A percentile compares a stretch with the other conserved stretches of the same genome.
phyloP scores from a whole-genome alignment of 2,797 vertebrate species.

The Mus spretus region DNA sequence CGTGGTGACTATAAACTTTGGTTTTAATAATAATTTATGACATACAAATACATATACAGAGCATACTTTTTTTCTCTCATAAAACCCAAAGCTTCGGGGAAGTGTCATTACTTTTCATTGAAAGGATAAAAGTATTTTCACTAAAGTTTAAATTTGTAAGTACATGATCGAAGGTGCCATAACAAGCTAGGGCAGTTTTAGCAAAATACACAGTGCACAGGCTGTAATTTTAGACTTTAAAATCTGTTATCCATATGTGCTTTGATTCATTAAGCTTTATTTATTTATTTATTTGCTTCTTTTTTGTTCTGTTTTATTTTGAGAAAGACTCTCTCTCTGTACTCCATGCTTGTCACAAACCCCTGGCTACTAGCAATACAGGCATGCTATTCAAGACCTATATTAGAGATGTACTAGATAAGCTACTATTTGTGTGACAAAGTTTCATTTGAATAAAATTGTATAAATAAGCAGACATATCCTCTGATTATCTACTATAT shows the following conservation, averaged over 20 bases:
- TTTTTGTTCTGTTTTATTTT: neutral
- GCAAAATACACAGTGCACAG: neutral
- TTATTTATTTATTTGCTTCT: neutral
- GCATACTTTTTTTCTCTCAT: neutral
- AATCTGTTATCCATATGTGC: neutral
- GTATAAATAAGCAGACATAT: neutral
- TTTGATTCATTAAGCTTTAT: neutral
- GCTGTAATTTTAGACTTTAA: neutral
- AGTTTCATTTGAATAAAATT: neutral
- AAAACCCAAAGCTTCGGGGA: neutral
- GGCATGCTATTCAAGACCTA: no score
- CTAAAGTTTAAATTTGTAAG: conserved; percentile 32
- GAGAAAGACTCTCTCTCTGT: neutral
- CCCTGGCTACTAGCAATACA: neutral
- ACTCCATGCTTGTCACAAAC: no score
- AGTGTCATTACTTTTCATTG: neutral
- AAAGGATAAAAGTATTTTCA: neutral
- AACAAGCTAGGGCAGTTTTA: neutral
- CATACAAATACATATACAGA: neutral
- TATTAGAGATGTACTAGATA: neutral
- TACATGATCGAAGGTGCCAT: neutral
- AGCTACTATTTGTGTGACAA: neutral
- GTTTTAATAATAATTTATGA: conserved; percentile 15
- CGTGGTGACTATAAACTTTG: neutral
- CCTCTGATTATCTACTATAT: neutral